phyloP scores from a whole-genome alignment of 2,113 vertebrate genomes.

The Megaleporinus macrocephalus region DNA sequence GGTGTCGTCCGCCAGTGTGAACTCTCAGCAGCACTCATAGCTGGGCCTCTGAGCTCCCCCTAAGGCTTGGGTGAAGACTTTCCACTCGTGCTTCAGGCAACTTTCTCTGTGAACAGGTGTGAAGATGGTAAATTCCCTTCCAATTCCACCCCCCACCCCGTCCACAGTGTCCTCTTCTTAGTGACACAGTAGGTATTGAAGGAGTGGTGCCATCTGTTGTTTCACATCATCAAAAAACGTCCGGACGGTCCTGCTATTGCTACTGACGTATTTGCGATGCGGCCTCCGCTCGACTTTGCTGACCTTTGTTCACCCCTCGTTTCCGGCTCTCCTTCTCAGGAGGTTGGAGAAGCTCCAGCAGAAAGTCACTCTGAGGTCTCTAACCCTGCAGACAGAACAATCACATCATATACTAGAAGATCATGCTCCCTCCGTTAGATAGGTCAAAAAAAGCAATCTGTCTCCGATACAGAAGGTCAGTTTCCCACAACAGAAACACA shows the following conservation, averaged over 20 bases:
- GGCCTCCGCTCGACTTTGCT: not conserved
- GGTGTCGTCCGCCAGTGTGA: constrained; percentile 52
- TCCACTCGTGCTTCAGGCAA: not conserved
- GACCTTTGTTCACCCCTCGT: constrained; percentile 5
- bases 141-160: too few relatives aligned
- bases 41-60: constrained; percentile 66
- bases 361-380: constrained; percentile 30
- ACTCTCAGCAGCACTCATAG: constrained; percentile 78
- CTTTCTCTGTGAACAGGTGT: constrained; percentile 14
- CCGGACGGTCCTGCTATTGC: not conserved
- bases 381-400: constrained; percentile 53
- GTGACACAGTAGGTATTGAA: not conserved
- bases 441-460: constrained; percentile 47
- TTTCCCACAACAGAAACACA: constrained; percentile 45
- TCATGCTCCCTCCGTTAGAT: constrained; percentile 18
- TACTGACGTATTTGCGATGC: not conserved
- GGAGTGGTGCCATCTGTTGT: not conserved
- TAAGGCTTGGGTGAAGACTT: not conserved
- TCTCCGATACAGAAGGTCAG: constrained; percentile 51
- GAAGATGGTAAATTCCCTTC: not conserved
- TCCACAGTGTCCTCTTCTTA: not conserved
- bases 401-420: constrained; percentile 46
- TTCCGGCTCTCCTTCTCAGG: not conserved
- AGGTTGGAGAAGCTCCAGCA: not conserved
- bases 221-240: not conserved